Evolutionary conservation across 2,797 vertebrate species (phyloP), one percentile per base, ranked within the genome.

Genomic region (Nannoperca obscura): DNA sequence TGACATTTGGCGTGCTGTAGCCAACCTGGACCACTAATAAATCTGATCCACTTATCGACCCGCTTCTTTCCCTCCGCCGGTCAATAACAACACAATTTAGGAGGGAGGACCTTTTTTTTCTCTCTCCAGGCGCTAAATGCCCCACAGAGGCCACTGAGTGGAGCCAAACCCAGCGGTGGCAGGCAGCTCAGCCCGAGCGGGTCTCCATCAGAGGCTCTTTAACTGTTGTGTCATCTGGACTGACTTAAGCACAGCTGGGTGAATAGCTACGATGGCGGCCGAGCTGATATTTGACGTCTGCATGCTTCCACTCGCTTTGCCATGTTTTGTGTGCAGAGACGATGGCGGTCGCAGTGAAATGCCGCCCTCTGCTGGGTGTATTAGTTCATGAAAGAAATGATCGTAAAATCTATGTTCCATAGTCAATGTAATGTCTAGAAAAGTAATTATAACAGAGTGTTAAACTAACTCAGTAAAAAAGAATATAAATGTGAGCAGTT

Each of bases 41-140:
- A 92, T 88, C 69, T 63, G 84, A 91, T 89, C 69, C 73, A 79
- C 83, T 88, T 74, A 89, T 87, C 82, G 83, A 89, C 55, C 86
- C 27, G 38, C 76, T 65, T 71, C 66, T 76, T 58, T 72, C 36
- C 38, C 58, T 50, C 49, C 62, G 20, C 75, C 19, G 71, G 50
- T 85, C 77, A 89, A 86, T 86, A 74, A 50, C 68, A 84, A 71
- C 78, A 86, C 74, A 80, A 53, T 54, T 82, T 72, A 17, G 15
- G 46, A 66, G 53, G 53, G 72, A 68, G 50, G 71, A 59, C 46
- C 42, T 47, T 54, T 40, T 65, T 15, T 59, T 58, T n/a, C 14
- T 50, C 9, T 1, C 44, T 69, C 10, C 17, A 13, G 17, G 42
- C 11, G 59, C 44, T 77, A 7, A 55, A 64, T 67, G 68, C 68